A percentile compares a stretch with the other conserved stretches of the same genome.
Evolutionary conservation across 1,140 invertebrate species (phyloP).

Genomic region (Hylyphantes graminicola): DNA sequence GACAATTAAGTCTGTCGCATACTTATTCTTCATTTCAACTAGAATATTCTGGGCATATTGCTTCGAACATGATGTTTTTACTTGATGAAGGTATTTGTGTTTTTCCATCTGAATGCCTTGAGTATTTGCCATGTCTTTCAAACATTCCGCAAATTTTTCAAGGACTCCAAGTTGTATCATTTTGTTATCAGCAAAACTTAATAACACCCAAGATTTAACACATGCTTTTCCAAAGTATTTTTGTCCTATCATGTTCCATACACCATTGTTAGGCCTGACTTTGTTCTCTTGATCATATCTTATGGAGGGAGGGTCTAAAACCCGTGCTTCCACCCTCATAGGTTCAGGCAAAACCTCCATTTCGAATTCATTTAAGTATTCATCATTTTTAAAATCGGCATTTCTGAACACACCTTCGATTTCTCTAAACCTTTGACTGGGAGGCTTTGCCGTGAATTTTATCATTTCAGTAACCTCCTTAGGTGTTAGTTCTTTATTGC

Average conservation of each 20-base stretch:
- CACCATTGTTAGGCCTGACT: conserved; percentile 67
- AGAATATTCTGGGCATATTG: neutral
- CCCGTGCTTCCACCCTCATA: conserved; percentile 50
- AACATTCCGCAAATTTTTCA: neutral
- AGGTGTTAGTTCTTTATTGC: conserved; percentile 42
- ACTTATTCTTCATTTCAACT: neutral
- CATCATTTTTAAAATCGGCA: neutral
- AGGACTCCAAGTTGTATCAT: neutral
- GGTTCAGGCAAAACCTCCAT: conserved; percentile 51
- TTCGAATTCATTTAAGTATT: conserved; percentile 64
- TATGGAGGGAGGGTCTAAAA: conserved; percentile 56
- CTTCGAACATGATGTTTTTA: neutral
- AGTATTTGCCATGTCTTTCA: neutral
- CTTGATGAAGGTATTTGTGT: neutral
- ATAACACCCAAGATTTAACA: conserved; percentile 62
- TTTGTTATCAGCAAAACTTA: conserved; percentile 50
- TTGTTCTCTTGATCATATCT: conserved; percentile 6
- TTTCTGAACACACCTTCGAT: neutral
- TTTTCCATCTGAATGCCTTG: conserved; percentile 4
- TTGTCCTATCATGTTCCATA: conserved; percentile 75
- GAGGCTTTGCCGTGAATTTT: conserved; percentile 62
- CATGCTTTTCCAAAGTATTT: conserved; percentile 72
- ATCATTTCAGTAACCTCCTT: conserved; percentile 59
- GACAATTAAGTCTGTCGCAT: neutral
- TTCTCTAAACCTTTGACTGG: conserved; percentile 62